Base-by-base conservation (phyloP, 2,888 invertebrate species). In the Parelbella ahira region DNA sequence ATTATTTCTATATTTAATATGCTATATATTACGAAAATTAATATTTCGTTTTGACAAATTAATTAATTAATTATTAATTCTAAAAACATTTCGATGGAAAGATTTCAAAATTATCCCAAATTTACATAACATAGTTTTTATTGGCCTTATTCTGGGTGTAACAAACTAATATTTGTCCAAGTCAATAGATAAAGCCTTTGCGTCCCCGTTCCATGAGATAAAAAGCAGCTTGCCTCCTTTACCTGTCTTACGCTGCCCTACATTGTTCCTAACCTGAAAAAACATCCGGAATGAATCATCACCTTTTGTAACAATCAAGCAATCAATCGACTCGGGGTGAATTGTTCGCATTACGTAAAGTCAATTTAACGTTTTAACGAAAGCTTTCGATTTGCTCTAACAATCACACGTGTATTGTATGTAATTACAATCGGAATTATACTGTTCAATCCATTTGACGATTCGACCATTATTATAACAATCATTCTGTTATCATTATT, bases 251-350 rank as follows among this genome's bases (percentile, higher is more conserved):
- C 55, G 45, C 41, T 58, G 74, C 48, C 67, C 77, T 65, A 79
- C 68, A 67, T 77, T 63, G 58, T 51, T 56, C 10, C 15, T 25
- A 71, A 68, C 70, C 71, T 69, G 62, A 68, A 73, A 76, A 70
- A 74, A 71, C 71, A 78, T 73, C 70, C 69, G 68, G 54, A 45
- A 53, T 69, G 63, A 67, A 46, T 64, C 64, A 62, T 54, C 57
- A 49, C 44, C n/a, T n/a, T 52, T 56, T 47, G 34, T 48, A 48
- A 59, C 12, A 19, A 25, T 39, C 6, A 19, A 36, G 19, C 33
- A 32, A 21, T 33, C 18, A n/a, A n/a, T n/a, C n/a, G 20, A 15
- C 5, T 9, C 27, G n/a, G 21, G 9, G 10, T 13, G 20, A 28
- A 47, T 49, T 38, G 39, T 29, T 38, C 20, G 21, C 37, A 51